Conservation (phyloP, 2,888 invertebrate genomes). For the Cantharis rufa region DNA sequence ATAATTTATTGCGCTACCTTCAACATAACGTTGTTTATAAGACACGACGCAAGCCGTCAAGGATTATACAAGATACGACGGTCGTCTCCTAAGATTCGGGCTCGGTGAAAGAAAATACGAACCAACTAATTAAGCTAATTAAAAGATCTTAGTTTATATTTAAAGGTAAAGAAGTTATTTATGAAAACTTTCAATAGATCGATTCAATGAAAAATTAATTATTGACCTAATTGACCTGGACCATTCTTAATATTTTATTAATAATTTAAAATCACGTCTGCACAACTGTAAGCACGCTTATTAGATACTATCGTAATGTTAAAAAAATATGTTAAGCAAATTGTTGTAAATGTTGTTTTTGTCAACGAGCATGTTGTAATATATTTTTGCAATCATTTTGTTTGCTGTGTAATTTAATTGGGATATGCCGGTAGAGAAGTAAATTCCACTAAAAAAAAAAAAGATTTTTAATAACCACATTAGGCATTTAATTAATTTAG, state of each 20-base stretch:
- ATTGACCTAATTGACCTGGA: neutral
- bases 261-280: neutral
- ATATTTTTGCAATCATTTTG: neutral
- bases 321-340: neutral
- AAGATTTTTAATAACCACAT: neutral
- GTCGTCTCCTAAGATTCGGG: no score
- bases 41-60: no score
- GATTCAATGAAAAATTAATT: no score
- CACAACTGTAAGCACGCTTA: neutral
- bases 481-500: neutral
- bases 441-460: neutral
- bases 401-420: neutral
- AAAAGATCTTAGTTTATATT: no score
- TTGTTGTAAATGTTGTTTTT: neutral
- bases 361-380: neutral
- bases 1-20: no score
- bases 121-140: no score
- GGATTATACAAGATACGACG: no score
- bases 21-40: no score
- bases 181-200: no score
- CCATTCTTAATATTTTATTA: neutral
- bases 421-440: neutral
- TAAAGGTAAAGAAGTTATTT: no score
- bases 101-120: no score
- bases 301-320: neutral